Percentiles rank a stretch among this genome's conserved stretches.
phyloP scores from a whole-genome alignment of 2,888 invertebrate species.

The Scaptomyza reducta region DNA sequence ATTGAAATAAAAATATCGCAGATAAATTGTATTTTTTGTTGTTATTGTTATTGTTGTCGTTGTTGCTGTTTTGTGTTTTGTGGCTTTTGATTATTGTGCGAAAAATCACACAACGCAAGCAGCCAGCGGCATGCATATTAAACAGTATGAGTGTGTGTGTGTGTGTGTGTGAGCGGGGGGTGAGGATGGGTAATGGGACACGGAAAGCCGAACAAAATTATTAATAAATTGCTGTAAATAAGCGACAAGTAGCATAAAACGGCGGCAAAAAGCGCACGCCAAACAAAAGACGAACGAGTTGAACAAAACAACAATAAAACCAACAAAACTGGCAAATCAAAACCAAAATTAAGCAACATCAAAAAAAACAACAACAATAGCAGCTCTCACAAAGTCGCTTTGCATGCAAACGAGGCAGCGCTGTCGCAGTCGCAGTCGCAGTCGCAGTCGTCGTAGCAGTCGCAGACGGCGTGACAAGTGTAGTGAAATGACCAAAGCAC shows the following conservation, averaged over 20 bases:
- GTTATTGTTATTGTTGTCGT: conserved; percentile 7
- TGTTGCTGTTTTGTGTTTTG: conserved; percentile 50
- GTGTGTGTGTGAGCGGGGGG: neutral
- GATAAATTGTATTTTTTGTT: conserved; percentile 45
- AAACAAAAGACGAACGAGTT: conserved; percentile 26
- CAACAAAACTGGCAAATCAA: conserved; percentile 56
- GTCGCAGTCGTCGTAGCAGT: conserved; percentile 11
- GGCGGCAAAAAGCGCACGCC: conserved; percentile 47
- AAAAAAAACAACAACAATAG: conserved; percentile 21
- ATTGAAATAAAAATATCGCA: conserved; percentile 52
- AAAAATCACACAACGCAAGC: conserved; percentile 72
- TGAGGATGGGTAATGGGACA: too few species aligned
- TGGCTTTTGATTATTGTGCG: conserved; percentile 72
- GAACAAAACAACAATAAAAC: conserved; percentile 15
- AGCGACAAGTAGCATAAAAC: conserved; percentile 56
- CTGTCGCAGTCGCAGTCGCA: conserved; percentile 18
- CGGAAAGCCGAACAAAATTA: conserved; percentile 33
- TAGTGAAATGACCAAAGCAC: conserved; percentile 60
- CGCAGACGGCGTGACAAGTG: conserved; percentile 70
- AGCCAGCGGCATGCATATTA: conserved; percentile 71
- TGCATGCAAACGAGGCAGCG: conserved; percentile 66
- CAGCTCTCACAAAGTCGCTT: conserved; percentile 29
- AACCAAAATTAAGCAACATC: conserved; percentile 53
- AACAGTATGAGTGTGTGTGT: conserved; percentile 29
- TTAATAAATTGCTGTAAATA: conserved; percentile 74